Conservation (phyloP, 2,888 invertebrate genomes). For the Colletes collaris region DNA sequence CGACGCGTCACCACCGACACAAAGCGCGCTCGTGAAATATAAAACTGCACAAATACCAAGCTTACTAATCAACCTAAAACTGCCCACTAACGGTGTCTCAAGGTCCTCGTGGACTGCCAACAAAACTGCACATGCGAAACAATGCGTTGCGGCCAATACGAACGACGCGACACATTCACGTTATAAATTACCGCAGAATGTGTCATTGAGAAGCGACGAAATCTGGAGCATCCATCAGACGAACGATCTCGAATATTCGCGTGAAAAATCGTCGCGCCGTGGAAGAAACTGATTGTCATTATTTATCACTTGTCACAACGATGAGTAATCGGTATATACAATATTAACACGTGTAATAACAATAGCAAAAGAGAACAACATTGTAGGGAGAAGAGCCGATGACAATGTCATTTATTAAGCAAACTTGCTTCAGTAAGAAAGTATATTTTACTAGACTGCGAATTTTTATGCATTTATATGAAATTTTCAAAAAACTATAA, state of each 20-base stretch:
- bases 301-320: no score
- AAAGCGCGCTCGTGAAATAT: conserved; percentile 38
- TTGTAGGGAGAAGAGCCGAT: no score
- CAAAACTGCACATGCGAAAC: conserved; percentile 55
- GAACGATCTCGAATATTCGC: neutral
- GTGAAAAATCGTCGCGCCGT: neutral
- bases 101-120: conserved; percentile 60
- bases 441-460: no score
- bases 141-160: conserved; percentile 47
- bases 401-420: no score
- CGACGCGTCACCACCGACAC: neutral
- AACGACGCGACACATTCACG: conserved; percentile 36
- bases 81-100: conserved; percentile 38
- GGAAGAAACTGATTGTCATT: neutral
- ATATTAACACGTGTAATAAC: no score
- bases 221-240: conserved; percentile 20
- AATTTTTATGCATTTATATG: no score
- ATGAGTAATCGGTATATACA: no score
- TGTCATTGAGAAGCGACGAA: conserved; percentile 28
- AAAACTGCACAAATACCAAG: conserved; percentile 47
- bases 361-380: neutral
- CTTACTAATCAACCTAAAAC: conserved; percentile 51
- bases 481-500: no score
- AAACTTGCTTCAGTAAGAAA: no score
- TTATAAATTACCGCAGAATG: conserved; percentile 37